Evolutionary conservation across 2,888 invertebrate species (phyloP), one percentile per base, ranked within the genome.

Genomic region (Thecophora atra): DNA sequence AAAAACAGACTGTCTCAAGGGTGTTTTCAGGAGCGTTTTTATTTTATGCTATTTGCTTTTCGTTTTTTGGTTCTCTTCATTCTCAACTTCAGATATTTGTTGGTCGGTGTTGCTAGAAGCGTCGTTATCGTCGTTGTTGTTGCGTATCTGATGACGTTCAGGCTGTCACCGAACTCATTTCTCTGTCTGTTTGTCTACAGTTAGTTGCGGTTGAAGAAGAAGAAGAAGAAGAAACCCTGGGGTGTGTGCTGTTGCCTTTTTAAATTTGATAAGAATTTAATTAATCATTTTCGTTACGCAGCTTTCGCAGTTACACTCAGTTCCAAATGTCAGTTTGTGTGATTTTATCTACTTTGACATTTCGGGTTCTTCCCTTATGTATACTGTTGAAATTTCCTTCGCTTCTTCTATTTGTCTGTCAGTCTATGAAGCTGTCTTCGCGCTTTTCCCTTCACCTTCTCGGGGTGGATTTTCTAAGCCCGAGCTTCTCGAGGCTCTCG

Each of bases 1-100:
- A 62, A 37, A 6, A 62, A 37, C 30, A 63, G 44, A 63, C 26
- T 44, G 63, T 44, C 63, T 63, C 63, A 63, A 63, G 63, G 63
- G 63, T 44, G 44, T 19, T 44, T 65, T 65, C 51, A 6, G 26
- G 11, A 21, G 26, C 3, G 1, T 63, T 51, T 52, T 30, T 66
- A 19, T 66, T 19, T 52, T 51, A 17, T 21, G 26, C 26, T 44
- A 13, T 3, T 7, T 26, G 6, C 47, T 65, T 51, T 28, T 51
- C 4, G 2, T 17, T 21, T 24, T 63, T 42, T 44, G 21, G n/a
- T n/a, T n/a, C n/a, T n/a, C n/a, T n/a, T n/a, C n/a, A n/a, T n/a
- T n/a, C n/a, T n/a, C n/a, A n/a, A n/a, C n/a, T n/a, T n/a, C n/a
- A n/a, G n/a, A n/a, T 44, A 19, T 2, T 52, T 17, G 52, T 11